Conservation (phyloP, 2,888 invertebrate genomes). For the Rhingia rostrata region DNA sequence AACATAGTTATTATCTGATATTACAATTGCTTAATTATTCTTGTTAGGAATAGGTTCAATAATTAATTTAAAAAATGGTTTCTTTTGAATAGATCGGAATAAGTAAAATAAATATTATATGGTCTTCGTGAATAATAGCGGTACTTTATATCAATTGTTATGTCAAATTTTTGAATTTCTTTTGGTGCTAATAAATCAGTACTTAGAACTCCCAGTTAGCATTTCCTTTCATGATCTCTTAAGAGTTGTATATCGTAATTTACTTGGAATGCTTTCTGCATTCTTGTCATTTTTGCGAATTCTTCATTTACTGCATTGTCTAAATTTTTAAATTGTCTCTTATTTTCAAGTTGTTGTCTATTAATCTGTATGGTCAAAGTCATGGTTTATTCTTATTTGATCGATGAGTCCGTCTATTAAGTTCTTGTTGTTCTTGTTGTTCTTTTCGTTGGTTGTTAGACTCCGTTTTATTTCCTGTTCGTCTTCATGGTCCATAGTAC, state of each 20-base stretch:
- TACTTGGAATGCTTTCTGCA: constrained; percentile 31
- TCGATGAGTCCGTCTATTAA: no score
- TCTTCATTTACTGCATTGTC: constrained; percentile 24
- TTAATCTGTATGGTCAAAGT: no score
- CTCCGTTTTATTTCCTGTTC: constrained; percentile 28
- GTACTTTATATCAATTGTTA: constrained; percentile 43
- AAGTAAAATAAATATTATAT: no score
- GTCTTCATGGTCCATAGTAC: constrained; percentile 37
- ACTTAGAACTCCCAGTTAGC: constrained; percentile 29
- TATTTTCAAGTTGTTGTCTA: no score
- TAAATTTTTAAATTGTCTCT: neutral
- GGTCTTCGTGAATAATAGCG: constrained; percentile 15
- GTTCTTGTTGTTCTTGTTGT: no score
- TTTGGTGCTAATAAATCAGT: constrained; percentile 33
- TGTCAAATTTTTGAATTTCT: constrained; percentile 39
- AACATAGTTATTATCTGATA: constrained; percentile 6
- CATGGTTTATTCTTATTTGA: no score
- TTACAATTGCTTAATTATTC: constrained; percentile 38
- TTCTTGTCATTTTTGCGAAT: constrained; percentile 6
- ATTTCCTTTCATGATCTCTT: constrained; percentile 30
- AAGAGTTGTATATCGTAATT: constrained; percentile 9
- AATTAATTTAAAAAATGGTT: constrained; percentile 27
- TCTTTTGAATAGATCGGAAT: constrained; percentile 24
- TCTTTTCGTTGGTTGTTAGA: no score
- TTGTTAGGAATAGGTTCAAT: constrained; percentile 49